Percentiles rank a stretch among this genome's conserved stretches.
phyloP scores from a whole-genome alignment of 2,113 vertebrate genomes.

The Oreochromis spilurus region DNA sequence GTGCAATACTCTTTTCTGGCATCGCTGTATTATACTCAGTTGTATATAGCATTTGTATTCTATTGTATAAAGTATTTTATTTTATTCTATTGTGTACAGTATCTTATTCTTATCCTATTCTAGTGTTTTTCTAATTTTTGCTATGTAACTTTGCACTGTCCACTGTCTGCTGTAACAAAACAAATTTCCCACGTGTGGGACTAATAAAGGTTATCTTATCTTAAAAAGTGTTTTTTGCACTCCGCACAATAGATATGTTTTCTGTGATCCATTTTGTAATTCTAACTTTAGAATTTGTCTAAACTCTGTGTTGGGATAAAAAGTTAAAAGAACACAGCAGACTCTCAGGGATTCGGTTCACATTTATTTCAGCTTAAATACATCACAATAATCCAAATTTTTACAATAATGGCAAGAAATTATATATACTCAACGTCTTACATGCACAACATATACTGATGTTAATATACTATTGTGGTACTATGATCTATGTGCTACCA shows the following conservation, averaged over 20 bases:
- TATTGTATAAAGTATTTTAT: too few species aligned
- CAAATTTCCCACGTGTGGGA: too few species aligned
- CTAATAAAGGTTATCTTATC: too few species aligned
- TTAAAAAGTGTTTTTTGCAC: too few species aligned
- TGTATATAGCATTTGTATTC: too few species aligned
- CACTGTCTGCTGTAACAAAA: too few species aligned
- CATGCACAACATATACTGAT: background rate
- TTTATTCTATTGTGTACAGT: too few species aligned
- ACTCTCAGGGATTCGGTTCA: background rate
- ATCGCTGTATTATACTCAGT: too few species aligned
- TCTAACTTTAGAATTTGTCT: background rate
- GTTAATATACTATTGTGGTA: background rate
- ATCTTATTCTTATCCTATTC: too few species aligned
- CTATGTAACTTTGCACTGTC: too few species aligned
- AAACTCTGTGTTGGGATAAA: background rate
- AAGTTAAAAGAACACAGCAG: background rate
- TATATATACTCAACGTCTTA: rapidly evolving
- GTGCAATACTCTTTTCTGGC: too few species aligned
- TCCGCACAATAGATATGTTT: background rate
- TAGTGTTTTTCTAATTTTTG: too few species aligned
- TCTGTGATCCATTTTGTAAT: background rate
- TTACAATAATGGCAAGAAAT: background rate
- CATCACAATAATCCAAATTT: background rate
- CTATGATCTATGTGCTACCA: background rate
- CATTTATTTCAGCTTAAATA: background rate